These are phyloP conservation scores for Fragum whitleyi DNA, from an alignment of 2,888 invertebrate genomes.

Conservation along the genomic window DNA sequence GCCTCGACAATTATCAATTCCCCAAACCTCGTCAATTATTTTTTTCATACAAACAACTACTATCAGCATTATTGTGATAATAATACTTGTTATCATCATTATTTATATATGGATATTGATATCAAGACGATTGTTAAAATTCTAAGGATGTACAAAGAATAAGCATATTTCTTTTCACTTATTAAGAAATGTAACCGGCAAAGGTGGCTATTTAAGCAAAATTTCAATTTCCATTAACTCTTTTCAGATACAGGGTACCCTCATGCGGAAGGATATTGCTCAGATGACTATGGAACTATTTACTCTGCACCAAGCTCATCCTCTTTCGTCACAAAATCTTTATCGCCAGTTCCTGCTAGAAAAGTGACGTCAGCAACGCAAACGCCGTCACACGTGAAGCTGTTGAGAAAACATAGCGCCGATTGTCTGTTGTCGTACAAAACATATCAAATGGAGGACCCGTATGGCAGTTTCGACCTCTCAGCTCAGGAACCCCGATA, in stretches of 20 bases:
- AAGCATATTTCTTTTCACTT: too few relatives aligned
- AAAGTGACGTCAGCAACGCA: slow-evolving; percentile 77
- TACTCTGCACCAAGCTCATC: slow-evolving; percentile 52
- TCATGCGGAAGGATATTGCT: slow-evolving; percentile 64
- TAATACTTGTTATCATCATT: too few relatives aligned
- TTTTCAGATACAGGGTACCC: slow-evolving; percentile 38
- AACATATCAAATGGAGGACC: slow-evolving; percentile 79
- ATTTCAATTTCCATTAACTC: too few relatives aligned
- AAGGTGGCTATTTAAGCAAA: too few relatives aligned
- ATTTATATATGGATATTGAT: too few relatives aligned
- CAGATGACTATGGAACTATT: slow-evolving; percentile 65
- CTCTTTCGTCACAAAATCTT: slow-evolving; percentile 58
- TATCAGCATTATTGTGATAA: too few relatives aligned
- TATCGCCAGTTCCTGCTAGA: slow-evolving; percentile 73
- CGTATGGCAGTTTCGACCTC: slow-evolving; percentile 55
- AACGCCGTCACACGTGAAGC: slow-evolving; percentile 67
- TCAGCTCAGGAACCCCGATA: slow-evolving; percentile 62
- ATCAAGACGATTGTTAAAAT: too few relatives aligned
- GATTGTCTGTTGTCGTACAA: slow-evolving; percentile 77
- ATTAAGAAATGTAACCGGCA: too few relatives aligned
- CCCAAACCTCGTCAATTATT: too few relatives aligned
- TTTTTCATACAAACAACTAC: too few relatives aligned
- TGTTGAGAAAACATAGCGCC: slow-evolving; percentile 77
- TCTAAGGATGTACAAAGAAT: too few relatives aligned
- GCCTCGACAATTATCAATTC: too few relatives aligned